These are phyloP conservation scores for Aptenodytes forsteri DNA, from an alignment of 2,113 vertebrate species.

Conservation along the genomic window DNA sequence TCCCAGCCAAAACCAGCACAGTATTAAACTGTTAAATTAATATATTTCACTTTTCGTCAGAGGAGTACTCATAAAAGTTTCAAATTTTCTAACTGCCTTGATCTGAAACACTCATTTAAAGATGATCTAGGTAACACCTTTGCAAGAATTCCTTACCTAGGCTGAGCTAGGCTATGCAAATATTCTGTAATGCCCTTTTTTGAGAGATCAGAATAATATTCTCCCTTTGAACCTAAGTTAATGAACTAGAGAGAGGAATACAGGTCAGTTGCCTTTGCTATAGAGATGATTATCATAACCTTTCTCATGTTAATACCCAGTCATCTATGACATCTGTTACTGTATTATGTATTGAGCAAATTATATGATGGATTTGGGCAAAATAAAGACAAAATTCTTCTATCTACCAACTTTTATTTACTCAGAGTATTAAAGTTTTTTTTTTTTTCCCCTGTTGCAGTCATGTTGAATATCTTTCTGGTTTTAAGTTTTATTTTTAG, in stretches of 20 bases:
- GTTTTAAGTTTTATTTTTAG: not conserved
- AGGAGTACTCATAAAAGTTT: not conserved
- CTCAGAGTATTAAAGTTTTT: not conserved
- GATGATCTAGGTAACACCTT: not conserved
- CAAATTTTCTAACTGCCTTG: not conserved
- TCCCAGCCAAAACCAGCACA: too few species aligned
- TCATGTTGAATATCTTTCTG: not conserved
- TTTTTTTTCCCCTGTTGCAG: not conserved
- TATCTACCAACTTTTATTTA: not conserved
- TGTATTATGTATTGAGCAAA: not conserved
- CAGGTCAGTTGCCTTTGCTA: not conserved
- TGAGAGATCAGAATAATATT: not conserved
- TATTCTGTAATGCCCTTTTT: not conserved
- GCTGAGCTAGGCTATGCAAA: not conserved
- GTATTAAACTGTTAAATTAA: not conserved
- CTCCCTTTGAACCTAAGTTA: not conserved
- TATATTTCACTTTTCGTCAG: not conserved
- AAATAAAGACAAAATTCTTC: not conserved
- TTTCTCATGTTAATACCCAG: not conserved
- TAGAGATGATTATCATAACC: not conserved
- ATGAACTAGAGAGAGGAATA: not conserved
- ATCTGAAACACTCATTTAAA: not conserved
- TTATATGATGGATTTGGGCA: not conserved
- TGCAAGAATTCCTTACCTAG: not conserved
- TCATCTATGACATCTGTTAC: not conserved